A percentile compares a stretch with the other conserved stretches of the same genome.
Evolutionary conservation across 2,797 vertebrate genomes (phyloP).

Genomic region (Allenopithecus nigroviridis): DNA sequence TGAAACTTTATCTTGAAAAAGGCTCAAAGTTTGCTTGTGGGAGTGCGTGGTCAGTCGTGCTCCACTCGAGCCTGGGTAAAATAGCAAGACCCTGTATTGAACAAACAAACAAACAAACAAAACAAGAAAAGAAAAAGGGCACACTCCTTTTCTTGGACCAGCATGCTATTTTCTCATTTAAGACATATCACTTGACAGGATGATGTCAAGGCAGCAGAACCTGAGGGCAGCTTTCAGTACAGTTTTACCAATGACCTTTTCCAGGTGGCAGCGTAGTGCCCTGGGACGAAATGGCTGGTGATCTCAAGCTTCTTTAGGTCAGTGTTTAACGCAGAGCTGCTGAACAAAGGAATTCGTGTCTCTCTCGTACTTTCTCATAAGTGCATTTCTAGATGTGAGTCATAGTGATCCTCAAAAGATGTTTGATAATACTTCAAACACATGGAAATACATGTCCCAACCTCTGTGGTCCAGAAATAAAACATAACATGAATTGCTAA

Average conservation of each 20-base stretch:
- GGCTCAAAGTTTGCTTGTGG: neutral
- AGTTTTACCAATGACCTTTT: neutral
- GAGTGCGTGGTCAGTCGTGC: neutral
- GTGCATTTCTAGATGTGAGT: neutral
- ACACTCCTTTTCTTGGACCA: neutral
- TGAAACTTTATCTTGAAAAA: neutral
- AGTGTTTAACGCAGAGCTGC: constrained; percentile 1
- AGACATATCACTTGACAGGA: neutral
- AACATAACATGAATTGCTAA: neutral
- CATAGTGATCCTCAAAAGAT: constrained; percentile 1
- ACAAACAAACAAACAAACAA: neutral
- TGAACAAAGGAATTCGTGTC: constrained; percentile 33
- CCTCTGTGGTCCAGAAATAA: constrained; percentile 30
- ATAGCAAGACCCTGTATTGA: neutral
- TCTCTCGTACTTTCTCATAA: neutral
- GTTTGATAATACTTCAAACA: constrained; percentile 10
- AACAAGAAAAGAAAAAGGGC: neutral
- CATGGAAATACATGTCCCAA: constrained; percentile 37
- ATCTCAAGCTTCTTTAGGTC: constrained; percentile 49
- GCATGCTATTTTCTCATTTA: neutral
- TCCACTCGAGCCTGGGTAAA: neutral
- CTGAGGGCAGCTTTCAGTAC: neutral
- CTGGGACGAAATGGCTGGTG: neutral
- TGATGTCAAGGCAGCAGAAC: neutral
- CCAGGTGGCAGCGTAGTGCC: neutral